These are phyloP conservation scores for Cotesia chilonis DNA, from an alignment of 1,140 invertebrate genomes.

Conservation along the genomic window DNA sequence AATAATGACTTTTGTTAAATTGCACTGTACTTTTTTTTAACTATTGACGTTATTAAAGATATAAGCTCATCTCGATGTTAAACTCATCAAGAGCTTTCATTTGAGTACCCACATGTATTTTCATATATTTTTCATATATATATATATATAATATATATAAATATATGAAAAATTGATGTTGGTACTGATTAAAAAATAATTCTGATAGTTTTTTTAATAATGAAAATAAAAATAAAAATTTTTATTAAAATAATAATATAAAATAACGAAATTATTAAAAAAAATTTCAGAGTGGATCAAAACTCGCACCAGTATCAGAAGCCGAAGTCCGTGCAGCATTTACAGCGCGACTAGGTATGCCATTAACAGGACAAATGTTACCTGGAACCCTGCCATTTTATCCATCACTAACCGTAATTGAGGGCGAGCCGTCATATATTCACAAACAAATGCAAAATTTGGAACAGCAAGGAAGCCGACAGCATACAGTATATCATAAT, in stretches of 20 bases:
- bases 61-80: too few species aligned
- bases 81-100: too few species aligned
- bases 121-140: too few species aligned
- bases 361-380: slow-evolving; percentile 77
- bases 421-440: slow-evolving; percentile 65
- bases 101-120: too few species aligned
- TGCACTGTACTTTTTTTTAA: too few species aligned
- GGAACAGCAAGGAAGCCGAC: slow-evolving; percentile 65
- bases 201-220: too few species aligned
- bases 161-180: too few species aligned
- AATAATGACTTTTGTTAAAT: too few species aligned
- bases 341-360: slow-evolving; percentile 76
- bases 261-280: slow-evolving; percentile 19
- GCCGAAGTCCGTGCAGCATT: slow-evolving; percentile 79
- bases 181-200: too few species aligned
- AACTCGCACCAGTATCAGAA: slow-evolving; percentile 76
- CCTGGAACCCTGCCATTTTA: slow-evolving; percentile 80
- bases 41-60: too few species aligned
- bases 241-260: not conserved
- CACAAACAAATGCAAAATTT: slow-evolving; percentile 72
- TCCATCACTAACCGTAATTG: slow-evolving; percentile 74
- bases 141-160: too few species aligned
- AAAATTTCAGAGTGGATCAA: slow-evolving; percentile 61
- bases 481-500: slow-evolving; percentile 54
- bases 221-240: too few species aligned